A percentile compares a stretch with the other conserved stretches of the same genome.
Evolutionary conservation across 1,140 invertebrate species (phyloP).

Genomic region (Thrips palmi): DNA sequence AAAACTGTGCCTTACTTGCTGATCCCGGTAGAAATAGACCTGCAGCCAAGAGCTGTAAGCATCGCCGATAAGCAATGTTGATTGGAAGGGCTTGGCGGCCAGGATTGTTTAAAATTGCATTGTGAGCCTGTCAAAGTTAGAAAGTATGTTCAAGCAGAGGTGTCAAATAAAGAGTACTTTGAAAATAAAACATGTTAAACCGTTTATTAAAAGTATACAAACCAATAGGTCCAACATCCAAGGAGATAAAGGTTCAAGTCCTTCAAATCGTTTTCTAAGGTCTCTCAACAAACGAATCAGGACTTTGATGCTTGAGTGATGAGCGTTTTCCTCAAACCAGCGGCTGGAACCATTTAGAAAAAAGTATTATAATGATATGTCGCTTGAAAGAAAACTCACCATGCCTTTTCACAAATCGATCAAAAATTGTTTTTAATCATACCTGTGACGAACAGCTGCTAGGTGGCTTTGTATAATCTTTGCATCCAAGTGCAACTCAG

Average conservation of each 20-base stretch:
- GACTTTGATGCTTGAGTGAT: constrained; percentile 92
- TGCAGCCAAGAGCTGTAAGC: constrained; percentile 78
- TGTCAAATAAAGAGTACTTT: background rate
- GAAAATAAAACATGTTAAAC: constrained; percentile 1
- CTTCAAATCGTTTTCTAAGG: constrained; percentile 71
- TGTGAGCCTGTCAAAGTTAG: constrained; percentile 52
- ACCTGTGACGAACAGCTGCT: constrained; percentile 77
- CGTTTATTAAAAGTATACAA: background rate
- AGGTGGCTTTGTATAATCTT: constrained; percentile 76
- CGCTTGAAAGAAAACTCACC: too few species aligned
- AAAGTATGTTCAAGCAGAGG: constrained; percentile 1
- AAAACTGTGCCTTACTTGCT: constrained; percentile 37
- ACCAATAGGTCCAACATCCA: constrained; percentile 92
- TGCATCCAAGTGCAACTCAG: constrained; percentile 74
- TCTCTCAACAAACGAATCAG: constrained; percentile 83
- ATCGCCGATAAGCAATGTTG: constrained; percentile 69
- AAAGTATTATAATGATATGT: background rate
- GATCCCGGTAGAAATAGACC: constrained; percentile 91
- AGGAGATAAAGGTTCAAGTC: constrained; percentile 74
- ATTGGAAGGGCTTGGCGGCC: constrained; percentile 80
- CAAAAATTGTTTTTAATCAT: background rate
- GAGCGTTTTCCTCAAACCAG: constrained; percentile 98
- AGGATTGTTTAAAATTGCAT: constrained; percentile 93
- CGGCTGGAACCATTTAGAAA: constrained; percentile 30
- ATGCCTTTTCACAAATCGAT: background rate